Evolutionary conservation across 2,113 vertebrate species (phyloP), one percentile per base, ranked within the genome.

Genomic region (Aspidoscelis tigris): DNA sequence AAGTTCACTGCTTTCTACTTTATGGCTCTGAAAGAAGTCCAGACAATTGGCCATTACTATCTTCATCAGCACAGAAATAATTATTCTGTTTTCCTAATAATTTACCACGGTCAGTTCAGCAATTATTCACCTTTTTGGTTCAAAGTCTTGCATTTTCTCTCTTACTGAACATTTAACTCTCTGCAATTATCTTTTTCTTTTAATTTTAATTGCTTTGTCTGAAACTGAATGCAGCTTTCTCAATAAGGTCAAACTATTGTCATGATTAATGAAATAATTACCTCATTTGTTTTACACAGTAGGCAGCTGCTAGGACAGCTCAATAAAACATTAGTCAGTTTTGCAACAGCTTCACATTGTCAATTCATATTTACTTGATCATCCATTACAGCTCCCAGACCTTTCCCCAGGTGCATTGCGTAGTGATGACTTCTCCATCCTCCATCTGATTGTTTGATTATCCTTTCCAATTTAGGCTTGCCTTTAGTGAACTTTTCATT

Each of bases 221-320:
- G 79, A 21, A 82, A 61, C 43, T 82, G 12, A 75, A 44, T 79
- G 58, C 58, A 20, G 24, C 14, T 41, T 26, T 73, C 68, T 85
- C 75, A 82, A 43, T 79, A 81, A 85, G 65, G 7, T 5, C 84
- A 83, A 70, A 79, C 5, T 43, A 74, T 14, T 74, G n/a, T 53
- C 84, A 90, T 78, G 9, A 7, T 74, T n/a, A 87, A 39, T 80
- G n/a, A 16, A 82, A 87, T 80, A 82, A 82, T 71, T 80, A 66
- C 24, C 11, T 66, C 10, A 75, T 82, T 86, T 86, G 61, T 84
- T 76, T 72, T 90, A 66, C 21, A 70, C 11, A 58, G 73, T 21
- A n/a, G 72, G 44, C 43, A 64, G 66, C 78, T 55, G 20, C 47
- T 83, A 86, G 72, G 26, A 84, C 6, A 75, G 24, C 10, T 84